These are phyloP conservation scores for Eupithecia subfuscata DNA, from an alignment of 2,888 invertebrate species.

Conservation along the genomic window DNA sequence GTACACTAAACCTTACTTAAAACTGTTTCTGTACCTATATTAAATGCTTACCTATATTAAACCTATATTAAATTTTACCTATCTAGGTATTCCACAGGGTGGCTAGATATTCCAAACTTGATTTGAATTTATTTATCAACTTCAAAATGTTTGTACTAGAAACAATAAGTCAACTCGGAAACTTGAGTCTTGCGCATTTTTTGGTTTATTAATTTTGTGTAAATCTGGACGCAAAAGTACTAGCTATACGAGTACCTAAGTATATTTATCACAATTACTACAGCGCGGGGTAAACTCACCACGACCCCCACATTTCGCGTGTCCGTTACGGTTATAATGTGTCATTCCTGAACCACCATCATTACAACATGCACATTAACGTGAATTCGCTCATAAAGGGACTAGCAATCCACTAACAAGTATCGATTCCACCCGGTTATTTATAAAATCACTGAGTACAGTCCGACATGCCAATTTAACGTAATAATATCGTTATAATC, in stretches of 20 bases:
- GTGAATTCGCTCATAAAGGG: slow-evolving; percentile 24
- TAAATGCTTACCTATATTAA: no score
- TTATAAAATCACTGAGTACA: slow-evolving; percentile 34
- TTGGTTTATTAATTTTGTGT: slow-evolving; percentile 25
- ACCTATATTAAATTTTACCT: no score
- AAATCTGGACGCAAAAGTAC: slow-evolving; percentile 2
- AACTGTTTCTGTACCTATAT: no score
- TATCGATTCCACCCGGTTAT: slow-evolving; percentile 34
- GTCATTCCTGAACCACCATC: slow-evolving; percentile 1
- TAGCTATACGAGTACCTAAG: no score
- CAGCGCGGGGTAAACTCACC: neutral
- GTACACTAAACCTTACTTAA: no score
- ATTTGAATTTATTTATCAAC: slow-evolving; percentile 17
- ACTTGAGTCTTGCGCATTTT: slow-evolving; percentile 13
- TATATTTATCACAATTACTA: neutral
- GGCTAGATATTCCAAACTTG: no score
- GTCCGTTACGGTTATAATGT: neutral
- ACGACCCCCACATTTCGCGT: neutral
- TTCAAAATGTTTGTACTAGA: slow-evolving; percentile 17
- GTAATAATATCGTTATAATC: slow-evolving; percentile 38
- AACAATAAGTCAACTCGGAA: slow-evolving; percentile 29
- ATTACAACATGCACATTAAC: slow-evolving; percentile 18
- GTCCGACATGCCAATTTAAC: slow-evolving; percentile 32
- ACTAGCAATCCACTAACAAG: slow-evolving; percentile 29
- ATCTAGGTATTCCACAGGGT: no score